These are phyloP conservation scores for Microtus ochrogaster DNA, from an alignment of 2,113 vertebrate species.

Conservation along the genomic window DNA sequence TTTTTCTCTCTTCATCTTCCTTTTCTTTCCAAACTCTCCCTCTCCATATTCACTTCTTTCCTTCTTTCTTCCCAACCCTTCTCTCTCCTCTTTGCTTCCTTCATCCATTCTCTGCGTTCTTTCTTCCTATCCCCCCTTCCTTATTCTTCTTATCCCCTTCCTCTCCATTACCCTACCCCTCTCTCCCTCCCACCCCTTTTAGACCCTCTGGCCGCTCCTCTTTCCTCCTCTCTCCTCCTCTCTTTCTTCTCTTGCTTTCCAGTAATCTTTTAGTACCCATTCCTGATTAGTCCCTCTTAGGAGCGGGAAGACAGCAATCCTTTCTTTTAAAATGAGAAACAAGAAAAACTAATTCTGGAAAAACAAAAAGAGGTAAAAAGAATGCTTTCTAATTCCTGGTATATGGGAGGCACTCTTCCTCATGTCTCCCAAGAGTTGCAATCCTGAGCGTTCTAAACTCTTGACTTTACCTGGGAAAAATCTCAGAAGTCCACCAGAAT, in stretches of 20 bases:
- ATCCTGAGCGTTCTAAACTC: background rate
- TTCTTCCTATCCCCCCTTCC: fast-evolving
- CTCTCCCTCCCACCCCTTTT: too few species aligned
- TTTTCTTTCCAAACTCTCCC: fast-evolving
- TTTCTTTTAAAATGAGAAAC: background rate
- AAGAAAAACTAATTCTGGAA: background rate
- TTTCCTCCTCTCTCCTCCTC: background rate
- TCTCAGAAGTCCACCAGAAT: background rate
- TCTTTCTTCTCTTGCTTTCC: background rate
- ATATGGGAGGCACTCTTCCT: fast-evolving
- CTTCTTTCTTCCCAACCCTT: too few species aligned
- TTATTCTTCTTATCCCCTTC: too few species aligned
- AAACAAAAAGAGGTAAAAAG: background rate
- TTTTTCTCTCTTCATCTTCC: fast-evolving
- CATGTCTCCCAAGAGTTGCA: background rate
- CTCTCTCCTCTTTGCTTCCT: too few species aligned
- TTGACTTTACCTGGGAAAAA: background rate
- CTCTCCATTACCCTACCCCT: background rate
- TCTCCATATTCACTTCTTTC: too few species aligned
- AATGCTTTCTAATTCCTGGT: background rate
- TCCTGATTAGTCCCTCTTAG: background rate
- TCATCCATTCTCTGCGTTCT: background rate
- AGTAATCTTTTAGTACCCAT: background rate
- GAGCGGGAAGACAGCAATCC: background rate
- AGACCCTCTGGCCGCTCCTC: background rate